Conservation (phyloP, 2,888 invertebrate genomes). For the Nipponacmea schrenckii region DNA sequence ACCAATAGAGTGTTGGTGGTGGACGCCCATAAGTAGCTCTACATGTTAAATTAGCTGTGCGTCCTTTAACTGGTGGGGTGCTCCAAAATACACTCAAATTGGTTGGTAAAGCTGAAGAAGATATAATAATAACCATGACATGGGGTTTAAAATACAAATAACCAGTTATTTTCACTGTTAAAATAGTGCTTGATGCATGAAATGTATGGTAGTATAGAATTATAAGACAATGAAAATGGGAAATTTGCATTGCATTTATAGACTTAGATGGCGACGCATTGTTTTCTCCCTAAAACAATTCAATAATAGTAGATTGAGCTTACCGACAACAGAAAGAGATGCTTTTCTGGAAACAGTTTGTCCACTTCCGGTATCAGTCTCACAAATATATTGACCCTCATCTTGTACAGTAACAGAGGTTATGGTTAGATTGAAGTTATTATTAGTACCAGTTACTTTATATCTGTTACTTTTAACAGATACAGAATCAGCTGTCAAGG, state of each 20-base stretch:
- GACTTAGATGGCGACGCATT: no score
- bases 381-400: conserved; percentile 41
- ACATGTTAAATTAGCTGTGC: conserved; percentile 47
- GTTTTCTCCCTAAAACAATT: no score
- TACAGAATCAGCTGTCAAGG: conserved; percentile 37
- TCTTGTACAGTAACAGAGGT: conserved; percentile 35
- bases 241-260: no score
- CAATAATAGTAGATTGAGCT: not conserved
- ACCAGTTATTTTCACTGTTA: no score
- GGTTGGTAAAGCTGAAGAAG: conserved; percentile 37
- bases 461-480: conserved; percentile 34
- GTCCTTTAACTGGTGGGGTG: conserved; percentile 28
- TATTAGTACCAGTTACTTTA: conserved; percentile 28
- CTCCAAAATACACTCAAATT: conserved; percentile 42
- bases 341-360: conserved; percentile 29
- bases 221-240: no score
- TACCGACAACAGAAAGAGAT: conserved; percentile 42
- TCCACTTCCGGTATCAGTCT: conserved; percentile 20
- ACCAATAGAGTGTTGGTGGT: conserved; percentile 39
- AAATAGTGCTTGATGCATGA: no score
- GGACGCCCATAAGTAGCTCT: conserved; percentile 42
- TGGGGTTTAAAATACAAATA: no score
- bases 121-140: no score
- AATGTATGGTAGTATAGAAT: no score
- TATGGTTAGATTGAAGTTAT: conserved; percentile 41